These are phyloP conservation scores for Canis aureus DNA, from an alignment of 2,113 vertebrate genomes.

Conservation along the genomic window DNA sequence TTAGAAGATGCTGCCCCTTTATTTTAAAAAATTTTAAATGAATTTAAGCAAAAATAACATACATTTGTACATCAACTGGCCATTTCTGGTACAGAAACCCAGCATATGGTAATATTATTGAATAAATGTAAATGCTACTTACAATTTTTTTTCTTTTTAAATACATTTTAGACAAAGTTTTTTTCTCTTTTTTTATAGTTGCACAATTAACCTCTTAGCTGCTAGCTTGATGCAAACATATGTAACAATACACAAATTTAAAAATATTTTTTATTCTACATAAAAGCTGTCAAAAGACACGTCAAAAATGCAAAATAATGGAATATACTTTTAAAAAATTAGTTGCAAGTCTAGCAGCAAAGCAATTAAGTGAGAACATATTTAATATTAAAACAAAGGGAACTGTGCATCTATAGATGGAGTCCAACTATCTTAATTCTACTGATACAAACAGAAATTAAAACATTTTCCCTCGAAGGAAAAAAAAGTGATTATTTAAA, in stretches of 20 bases:
- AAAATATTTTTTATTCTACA: conserved; percentile 89
- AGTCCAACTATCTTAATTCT: conserved; percentile 88
- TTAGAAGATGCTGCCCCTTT: conserved; percentile 91
- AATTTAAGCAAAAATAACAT: conserved; percentile 92
- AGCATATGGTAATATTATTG: conserved; percentile 93
- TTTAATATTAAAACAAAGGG: conserved; percentile 89
- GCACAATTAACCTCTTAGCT: conserved; percentile 89
- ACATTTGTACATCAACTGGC: conserved; percentile 92
- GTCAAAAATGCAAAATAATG: conserved; percentile 89
- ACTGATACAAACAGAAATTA: conserved; percentile 93
- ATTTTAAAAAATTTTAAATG: conserved; percentile 90
- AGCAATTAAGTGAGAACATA: conserved; percentile 90
- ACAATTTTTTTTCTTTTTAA: conserved; percentile 91
- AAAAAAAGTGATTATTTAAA: conserved; percentile 97
- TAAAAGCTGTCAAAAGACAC: conserved; percentile 90
- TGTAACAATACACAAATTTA: conserved; percentile 90
- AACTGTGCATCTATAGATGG: conserved; percentile 88
- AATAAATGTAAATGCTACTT: conserved; percentile 95
- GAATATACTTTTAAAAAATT: conserved; percentile 89
- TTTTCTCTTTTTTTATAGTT: conserved; percentile 86
- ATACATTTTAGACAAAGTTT: conserved; percentile 92
- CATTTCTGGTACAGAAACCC: conserved; percentile 93
- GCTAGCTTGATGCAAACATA: conserved; percentile 90
- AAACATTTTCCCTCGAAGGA: conserved; percentile 89
- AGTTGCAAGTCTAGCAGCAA: conserved; percentile 92